These are phyloP conservation scores for Acanthopleura granulata DNA, from an alignment of 2,888 invertebrate species.

Conservation along the genomic window DNA sequence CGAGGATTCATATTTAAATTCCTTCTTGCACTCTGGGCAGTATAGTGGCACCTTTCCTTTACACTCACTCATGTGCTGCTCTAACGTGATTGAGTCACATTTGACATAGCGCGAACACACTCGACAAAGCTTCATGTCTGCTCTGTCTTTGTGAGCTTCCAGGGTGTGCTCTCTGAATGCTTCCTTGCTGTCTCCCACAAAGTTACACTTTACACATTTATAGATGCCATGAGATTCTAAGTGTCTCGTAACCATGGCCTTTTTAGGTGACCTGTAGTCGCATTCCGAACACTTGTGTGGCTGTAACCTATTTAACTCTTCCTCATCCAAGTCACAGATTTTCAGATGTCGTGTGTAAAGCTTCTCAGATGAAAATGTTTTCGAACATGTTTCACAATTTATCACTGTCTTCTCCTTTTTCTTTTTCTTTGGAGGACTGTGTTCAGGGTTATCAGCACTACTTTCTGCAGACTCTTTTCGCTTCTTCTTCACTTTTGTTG, in stretches of 20 bases:
- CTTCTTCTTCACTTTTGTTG: background rate
- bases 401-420: background rate
- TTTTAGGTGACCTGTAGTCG: slow-evolving; percentile 58
- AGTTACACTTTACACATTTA: slow-evolving; percentile 60
- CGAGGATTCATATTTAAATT: slow-evolving; percentile 65
- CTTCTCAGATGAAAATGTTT: slow-evolving; percentile 5
- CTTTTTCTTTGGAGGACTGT: background rate
- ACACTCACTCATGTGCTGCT: slow-evolving; percentile 60
- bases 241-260: slow-evolving; percentile 62
- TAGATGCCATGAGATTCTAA: slow-evolving; percentile 60
- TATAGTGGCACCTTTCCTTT: slow-evolving; percentile 59
- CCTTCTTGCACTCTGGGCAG: slow-evolving; percentile 62
- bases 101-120: slow-evolving; percentile 61
- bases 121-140: slow-evolving; percentile 63
- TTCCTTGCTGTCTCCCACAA: slow-evolving; percentile 49
- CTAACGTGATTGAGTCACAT: slow-evolving; percentile 52
- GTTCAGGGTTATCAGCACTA: background rate
- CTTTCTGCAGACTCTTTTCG: background rate
- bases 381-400: background rate
- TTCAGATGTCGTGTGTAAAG: slow-evolving; percentile 14
- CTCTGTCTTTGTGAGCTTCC: slow-evolving; percentile 57
- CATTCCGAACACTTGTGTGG: slow-evolving; percentile 48
- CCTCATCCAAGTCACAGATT: background rate
- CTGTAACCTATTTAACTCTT: background rate
- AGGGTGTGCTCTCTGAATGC: slow-evolving; percentile 55